phyloP scores from a whole-genome alignment of 1,140 invertebrate species.

The Cotesia vestalis region DNA sequence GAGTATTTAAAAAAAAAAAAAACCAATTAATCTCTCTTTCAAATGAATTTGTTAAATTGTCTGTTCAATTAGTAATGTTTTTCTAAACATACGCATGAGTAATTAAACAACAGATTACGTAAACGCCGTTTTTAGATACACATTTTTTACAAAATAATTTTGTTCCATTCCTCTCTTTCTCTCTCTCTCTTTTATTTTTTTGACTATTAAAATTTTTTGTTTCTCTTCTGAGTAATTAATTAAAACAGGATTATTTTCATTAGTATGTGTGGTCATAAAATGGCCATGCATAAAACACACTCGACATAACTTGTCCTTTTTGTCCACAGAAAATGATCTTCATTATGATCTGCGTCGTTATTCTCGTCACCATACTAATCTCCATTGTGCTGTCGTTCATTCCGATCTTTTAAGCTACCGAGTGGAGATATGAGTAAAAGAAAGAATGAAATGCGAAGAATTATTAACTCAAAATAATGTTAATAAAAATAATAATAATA shows the following conservation, averaged over 20 bases:
- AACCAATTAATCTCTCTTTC: too few species aligned
- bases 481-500: constrained; percentile 20
- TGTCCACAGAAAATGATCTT: constrained; percentile 88
- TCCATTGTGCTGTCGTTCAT: constrained; percentile 59
- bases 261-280: background rate
- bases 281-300: constrained; percentile 33
- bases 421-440: constrained; percentile 30
- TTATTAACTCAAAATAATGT: constrained; percentile 15
- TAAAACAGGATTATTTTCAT: background rate
- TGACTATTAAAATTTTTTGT: background rate
- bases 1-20: too few species aligned
- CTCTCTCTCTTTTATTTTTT: background rate
- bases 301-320: constrained; percentile 62
- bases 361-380: constrained; percentile 62
- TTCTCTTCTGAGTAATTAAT: background rate
- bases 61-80: too few species aligned
- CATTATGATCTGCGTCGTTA: constrained; percentile 81
- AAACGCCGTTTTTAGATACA: constrained; percentile 30
- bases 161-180: constrained; percentile 33
- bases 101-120: constrained; percentile 29
- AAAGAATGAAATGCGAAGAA: constrained; percentile 26
- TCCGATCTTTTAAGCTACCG: constrained; percentile 57
- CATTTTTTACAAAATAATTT: constrained; percentile 11
- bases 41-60: too few species aligned
- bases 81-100: constrained; percentile 15